These are phyloP conservation scores for Chrysemys picta DNA, from an alignment of 2,113 vertebrate species.

Conservation along the genomic window DNA sequence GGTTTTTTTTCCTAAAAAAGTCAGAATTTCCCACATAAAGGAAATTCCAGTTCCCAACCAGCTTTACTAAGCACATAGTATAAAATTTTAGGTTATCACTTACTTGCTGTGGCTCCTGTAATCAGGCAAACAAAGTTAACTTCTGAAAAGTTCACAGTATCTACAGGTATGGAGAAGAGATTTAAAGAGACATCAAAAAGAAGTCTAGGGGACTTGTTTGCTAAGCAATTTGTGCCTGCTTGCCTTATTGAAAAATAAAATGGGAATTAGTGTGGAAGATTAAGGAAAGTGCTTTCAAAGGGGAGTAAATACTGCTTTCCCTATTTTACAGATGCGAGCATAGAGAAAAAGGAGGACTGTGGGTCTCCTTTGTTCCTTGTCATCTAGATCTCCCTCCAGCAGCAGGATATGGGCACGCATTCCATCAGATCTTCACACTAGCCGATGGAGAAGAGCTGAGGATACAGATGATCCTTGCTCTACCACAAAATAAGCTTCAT, in stretches of 20 bases:
- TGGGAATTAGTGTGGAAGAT: rapidly evolving
- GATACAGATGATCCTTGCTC: too few relatives aligned
- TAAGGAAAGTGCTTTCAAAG: not conserved
- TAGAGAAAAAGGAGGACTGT: constrained; percentile 61
- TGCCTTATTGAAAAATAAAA: not conserved
- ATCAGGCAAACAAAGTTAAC: not conserved
- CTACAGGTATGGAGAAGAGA: not conserved
- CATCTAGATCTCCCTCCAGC: too few relatives aligned
- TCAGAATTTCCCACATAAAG: not conserved
- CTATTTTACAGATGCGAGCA: not conserved
- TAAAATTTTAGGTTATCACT: not conserved
- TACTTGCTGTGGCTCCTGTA: not conserved
- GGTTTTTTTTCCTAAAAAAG: not conserved
- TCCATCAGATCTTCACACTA: too few relatives aligned
- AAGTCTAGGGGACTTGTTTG: not conserved
- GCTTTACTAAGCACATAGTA: not conserved
- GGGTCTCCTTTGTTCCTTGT: not conserved
- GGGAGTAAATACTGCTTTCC: not conserved
- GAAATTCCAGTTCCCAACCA: not conserved
- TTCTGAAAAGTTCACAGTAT: not conserved
- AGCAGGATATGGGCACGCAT: too few relatives aligned
- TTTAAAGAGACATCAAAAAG: not conserved
- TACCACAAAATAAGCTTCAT: too few relatives aligned
- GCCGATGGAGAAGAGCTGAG: too few relatives aligned
- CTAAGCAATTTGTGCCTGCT: not conserved